These are phyloP conservation scores for Brachionus angularis DNA, from an alignment of 1,140 invertebrate species.

Conservation along the genomic window DNA sequence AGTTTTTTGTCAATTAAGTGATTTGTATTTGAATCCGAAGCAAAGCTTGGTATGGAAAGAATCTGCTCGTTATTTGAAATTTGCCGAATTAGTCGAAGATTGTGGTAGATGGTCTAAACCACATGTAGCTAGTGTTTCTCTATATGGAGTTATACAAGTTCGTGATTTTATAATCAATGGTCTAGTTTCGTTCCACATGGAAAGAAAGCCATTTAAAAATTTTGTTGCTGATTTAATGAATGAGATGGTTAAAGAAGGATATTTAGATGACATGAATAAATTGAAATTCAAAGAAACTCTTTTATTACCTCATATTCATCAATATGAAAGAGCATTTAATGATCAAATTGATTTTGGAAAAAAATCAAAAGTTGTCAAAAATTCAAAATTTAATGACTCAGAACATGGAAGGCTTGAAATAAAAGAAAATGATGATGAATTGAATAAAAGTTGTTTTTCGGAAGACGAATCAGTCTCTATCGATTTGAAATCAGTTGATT, in stretches of 20 bases:
- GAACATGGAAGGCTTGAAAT: too few relatives aligned
- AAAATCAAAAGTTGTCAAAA: too few relatives aligned
- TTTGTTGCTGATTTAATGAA: slow-evolving; percentile 86
- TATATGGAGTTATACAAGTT: too few relatives aligned
- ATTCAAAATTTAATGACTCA: too few relatives aligned
- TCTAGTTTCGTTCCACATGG: slow-evolving; percentile 53
- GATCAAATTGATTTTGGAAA: too few relatives aligned
- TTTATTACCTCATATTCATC: slow-evolving; percentile 18
- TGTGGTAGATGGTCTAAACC: slow-evolving; percentile 59
- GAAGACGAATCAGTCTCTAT: too few relatives aligned
- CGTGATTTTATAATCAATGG: slow-evolving; percentile 52
- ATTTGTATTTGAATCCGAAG: neutral
- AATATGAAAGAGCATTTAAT: too few relatives aligned
- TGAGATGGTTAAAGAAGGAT: slow-evolving; percentile 77
- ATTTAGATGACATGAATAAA: slow-evolving; percentile 69
- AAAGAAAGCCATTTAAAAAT: slow-evolving; percentile 65
- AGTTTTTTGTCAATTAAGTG: slow-evolving; percentile 39
- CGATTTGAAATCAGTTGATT: too few relatives aligned
- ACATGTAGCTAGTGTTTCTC: slow-evolving; percentile 57
- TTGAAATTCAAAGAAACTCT: neutral
- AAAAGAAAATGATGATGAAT: too few relatives aligned
- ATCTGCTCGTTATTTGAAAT: slow-evolving; percentile 57
- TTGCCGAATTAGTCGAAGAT: slow-evolving; percentile 59
- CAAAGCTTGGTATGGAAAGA: slow-evolving; percentile 34
- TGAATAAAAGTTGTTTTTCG: too few relatives aligned